phyloP scores from a whole-genome alignment of 2,888 invertebrate genomes.

The Dicyrtoma fusca region DNA sequence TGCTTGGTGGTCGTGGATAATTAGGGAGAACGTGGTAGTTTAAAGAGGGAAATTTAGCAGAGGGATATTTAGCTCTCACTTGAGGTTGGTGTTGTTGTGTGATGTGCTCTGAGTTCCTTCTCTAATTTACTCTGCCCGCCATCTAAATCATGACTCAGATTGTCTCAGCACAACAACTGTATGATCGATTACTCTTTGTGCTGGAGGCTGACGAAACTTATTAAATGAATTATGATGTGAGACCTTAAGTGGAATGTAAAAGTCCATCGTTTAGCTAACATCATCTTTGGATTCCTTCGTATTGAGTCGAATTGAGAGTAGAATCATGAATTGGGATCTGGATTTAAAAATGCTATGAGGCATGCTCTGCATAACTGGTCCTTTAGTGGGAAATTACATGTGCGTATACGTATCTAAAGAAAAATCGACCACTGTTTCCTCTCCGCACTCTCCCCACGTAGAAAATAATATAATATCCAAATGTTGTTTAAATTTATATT shows the following conservation, averaged over 20 bases:
- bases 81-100: slow-evolving; percentile 1
- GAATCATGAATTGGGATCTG: not conserved
- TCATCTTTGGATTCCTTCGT: not conserved
- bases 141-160: slow-evolving; percentile 14
- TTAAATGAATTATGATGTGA: slow-evolving; percentile 37
- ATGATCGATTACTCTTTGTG: slow-evolving; percentile 17
- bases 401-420: too few species aligned
- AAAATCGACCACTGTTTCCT: too few species aligned
- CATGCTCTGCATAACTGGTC: too few species aligned
- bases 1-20: not conserved
- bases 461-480: too few species aligned
- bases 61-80: slow-evolving; percentile 6
- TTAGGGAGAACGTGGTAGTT: not conserved
- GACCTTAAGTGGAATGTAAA: not conserved
- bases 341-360: not conserved
- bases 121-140: not conserved
- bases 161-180: not conserved
- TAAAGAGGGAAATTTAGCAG: slow-evolving; percentile 5
- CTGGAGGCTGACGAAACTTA: slow-evolving; percentile 26
- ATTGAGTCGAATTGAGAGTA: not conserved
- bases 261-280: not conserved
- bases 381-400: too few species aligned
- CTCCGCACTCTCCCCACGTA: too few species aligned
- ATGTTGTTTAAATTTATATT: too few species aligned
- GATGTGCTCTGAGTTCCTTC: not conserved